Conservation (phyloP, 2,797 vertebrate species). For the Lutjanus campechanus region DNA sequence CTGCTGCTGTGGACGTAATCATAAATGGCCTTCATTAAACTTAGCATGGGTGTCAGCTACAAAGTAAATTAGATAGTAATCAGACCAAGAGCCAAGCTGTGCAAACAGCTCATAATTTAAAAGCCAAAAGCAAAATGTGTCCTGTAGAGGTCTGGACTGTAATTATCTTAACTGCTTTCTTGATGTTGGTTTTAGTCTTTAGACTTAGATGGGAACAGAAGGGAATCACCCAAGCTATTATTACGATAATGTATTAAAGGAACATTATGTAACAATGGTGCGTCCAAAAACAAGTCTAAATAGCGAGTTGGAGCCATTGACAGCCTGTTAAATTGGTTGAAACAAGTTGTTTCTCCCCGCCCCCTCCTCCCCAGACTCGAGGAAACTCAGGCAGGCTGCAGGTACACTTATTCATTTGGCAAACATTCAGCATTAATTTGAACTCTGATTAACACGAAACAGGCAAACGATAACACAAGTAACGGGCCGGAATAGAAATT, state of each 20-base stretch:
- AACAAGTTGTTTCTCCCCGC: too few relatives aligned
- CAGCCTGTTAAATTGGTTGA: too few relatives aligned
- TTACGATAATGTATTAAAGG: neutral
- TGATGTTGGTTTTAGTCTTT: neutral
- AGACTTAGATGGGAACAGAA: neutral
- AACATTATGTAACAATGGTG: too few relatives aligned
- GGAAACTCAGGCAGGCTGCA: too few relatives aligned
- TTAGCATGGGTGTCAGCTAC: neutral
- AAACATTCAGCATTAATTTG: too few relatives aligned
- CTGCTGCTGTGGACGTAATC: neutral
- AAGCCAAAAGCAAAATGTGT: slow-evolving; percentile 4
- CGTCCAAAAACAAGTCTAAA: too few relatives aligned
- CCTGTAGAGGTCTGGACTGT: neutral
- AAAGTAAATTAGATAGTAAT: slow-evolving; percentile 8
- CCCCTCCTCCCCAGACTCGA: too few relatives aligned
- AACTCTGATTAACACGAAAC: too few relatives aligned
- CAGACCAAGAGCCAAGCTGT: neutral
- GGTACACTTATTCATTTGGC: too few relatives aligned
- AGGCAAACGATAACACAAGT: too few relatives aligned
- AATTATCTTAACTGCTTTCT: neutral
- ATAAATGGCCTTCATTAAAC: slow-evolving; percentile 18
- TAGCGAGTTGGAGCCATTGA: too few relatives aligned
- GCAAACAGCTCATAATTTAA: neutral
- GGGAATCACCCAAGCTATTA: neutral
- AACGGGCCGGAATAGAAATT: too few relatives aligned